phyloP scores from a whole-genome alignment of 1,140 invertebrate species.

The Branchinecta lindahli region DNA sequence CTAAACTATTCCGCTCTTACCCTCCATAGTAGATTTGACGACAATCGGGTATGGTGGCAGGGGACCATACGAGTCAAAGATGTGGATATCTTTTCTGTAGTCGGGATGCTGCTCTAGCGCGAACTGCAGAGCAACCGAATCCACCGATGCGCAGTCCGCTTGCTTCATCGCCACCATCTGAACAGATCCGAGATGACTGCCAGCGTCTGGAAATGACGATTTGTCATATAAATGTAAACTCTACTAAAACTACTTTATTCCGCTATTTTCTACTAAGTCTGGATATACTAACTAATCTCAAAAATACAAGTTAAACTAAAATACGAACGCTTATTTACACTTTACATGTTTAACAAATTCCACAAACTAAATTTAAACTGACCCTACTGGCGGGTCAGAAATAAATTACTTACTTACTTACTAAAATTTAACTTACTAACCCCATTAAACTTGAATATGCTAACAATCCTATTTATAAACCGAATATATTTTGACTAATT shows the following conservation, averaged over 20 bases:
- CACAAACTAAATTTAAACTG: no score
- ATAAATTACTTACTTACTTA: no score
- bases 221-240: no score
- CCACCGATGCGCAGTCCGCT: slow-evolving; percentile 44
- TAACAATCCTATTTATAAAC: no score
- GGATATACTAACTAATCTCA: no score
- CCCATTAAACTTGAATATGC: no score
- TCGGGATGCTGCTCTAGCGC: slow-evolving; percentile 41
- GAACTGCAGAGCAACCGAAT: slow-evolving; percentile 40
- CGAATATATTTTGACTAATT: no score
- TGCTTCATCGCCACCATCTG: slow-evolving; percentile 43
- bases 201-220: slow-evolving; percentile 33
- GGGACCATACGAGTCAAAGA: slow-evolving; percentile 41
- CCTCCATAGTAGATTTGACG: slow-evolving; percentile 37
- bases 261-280: no score
- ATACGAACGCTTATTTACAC: not conserved
- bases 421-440: no score
- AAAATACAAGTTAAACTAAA: slow-evolving; percentile 13
- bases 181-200: slow-evolving; percentile 42
- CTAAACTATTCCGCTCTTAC: slow-evolving; percentile 28
- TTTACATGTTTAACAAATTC: no score
- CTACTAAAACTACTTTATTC: no score
- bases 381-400: no score
- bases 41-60: slow-evolving; percentile 44
- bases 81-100: slow-evolving; percentile 37